phyloP scores from a whole-genome alignment of 2,888 invertebrate genomes.

The Lysandra coridon region DNA sequence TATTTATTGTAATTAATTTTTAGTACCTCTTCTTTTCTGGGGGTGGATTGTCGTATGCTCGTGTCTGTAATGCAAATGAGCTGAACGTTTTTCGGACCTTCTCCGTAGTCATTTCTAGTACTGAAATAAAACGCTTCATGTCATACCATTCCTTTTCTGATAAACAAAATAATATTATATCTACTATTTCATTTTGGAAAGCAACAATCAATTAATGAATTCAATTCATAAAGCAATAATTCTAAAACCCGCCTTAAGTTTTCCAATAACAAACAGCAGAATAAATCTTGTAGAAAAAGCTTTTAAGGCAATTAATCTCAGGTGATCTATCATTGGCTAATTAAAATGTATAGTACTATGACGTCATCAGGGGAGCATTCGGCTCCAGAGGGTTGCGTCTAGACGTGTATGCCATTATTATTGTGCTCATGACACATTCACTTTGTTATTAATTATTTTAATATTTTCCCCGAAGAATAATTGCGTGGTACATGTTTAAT shows the following conservation, averaged over 20 bases:
- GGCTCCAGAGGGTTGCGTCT: conserved; percentile 4
- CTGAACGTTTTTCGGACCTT: conserved; percentile 63
- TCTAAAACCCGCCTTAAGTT: neutral
- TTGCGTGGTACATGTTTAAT: neutral
- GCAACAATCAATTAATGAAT: too few relatives aligned
- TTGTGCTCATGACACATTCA: neutral
- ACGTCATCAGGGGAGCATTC: neutral
- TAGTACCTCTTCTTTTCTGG: conserved; percentile 38
- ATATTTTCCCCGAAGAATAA: neutral
- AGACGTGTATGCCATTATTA: neutral
- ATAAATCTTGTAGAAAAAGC: neutral
- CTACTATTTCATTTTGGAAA: neutral
- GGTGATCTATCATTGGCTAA: neutral
- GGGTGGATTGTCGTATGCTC: conserved; percentile 64
- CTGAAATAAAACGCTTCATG: conserved; percentile 39
- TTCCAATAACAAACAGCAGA: neutral
- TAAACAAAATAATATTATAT: neutral
- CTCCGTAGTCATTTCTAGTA: conserved; percentile 48
- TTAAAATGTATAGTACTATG: neutral
- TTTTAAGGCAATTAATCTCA: neutral
- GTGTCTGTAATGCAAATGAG: conserved; percentile 54
- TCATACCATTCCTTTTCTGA: neutral
- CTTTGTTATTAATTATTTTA: neutral
- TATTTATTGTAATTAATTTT: neutral
- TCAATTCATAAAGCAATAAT: too few relatives aligned